phyloP scores from a whole-genome alignment of 2,888 invertebrate genomes.

The Deilephila elpenor region DNA sequence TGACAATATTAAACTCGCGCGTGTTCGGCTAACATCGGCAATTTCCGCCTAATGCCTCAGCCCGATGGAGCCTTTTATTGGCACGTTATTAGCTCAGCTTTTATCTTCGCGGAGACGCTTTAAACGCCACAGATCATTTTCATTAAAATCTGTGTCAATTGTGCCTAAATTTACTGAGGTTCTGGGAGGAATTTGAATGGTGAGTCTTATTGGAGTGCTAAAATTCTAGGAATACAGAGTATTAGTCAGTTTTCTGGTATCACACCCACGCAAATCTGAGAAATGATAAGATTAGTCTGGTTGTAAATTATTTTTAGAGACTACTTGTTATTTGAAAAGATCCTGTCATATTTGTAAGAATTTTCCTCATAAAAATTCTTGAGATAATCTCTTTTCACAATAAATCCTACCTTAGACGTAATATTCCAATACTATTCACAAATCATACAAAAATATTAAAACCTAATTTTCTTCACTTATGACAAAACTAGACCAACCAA shows the following conservation, averaged over 20 bases:
- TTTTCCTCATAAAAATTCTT: no score
- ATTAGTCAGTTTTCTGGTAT: background rate
- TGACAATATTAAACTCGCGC: slow-evolving; percentile 51
- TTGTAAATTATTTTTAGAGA: background rate
- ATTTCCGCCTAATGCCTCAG: slow-evolving; percentile 59
- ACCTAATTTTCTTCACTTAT: no score
- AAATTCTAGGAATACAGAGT: background rate
- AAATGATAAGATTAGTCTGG: background rate
- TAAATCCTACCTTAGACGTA: no score
- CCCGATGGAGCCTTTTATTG: slow-evolving; percentile 66
- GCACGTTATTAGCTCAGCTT: slow-evolving; percentile 61
- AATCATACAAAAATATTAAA: no score
- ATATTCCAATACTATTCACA: no score
- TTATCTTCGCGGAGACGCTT: slow-evolving; percentile 64
- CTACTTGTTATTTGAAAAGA: background rate
- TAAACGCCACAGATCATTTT: slow-evolving; percentile 44
- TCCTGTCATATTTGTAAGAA: no score
- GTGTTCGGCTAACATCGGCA: slow-evolving; percentile 52
- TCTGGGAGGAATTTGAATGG: background rate
- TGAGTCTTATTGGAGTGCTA: background rate
- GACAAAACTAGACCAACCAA: no score
- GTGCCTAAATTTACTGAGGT: background rate
- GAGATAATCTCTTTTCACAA: no score
- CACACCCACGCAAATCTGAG: background rate
- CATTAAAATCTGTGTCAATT: background rate